These are phyloP conservation scores for Bugulina stolonifera DNA, from an alignment of 2,888 invertebrate species.

Conservation along the genomic window DNA sequence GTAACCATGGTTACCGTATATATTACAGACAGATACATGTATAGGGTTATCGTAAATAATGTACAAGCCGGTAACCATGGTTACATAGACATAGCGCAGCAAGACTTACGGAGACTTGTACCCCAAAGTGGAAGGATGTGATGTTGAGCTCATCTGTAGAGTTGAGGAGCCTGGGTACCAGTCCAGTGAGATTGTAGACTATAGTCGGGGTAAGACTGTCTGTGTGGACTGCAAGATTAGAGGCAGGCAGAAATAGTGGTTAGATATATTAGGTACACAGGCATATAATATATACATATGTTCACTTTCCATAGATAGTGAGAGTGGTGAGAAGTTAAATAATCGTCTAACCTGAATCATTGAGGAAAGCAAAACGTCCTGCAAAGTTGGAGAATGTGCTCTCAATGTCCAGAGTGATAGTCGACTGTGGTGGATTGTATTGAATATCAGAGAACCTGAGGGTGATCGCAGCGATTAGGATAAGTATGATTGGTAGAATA, in stretches of 20 bases:
- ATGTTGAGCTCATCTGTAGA: neutral
- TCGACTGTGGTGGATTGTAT: slow-evolving; percentile 14
- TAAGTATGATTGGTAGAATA: neutral
- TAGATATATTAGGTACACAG: no score
- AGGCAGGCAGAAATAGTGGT: no score
- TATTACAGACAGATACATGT: no score
- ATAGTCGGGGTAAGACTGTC: no score
- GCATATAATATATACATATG: no score
- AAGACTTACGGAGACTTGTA: neutral
- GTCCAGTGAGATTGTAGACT: neutral
- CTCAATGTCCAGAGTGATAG: neutral
- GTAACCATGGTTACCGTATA: no score
- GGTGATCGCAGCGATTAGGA: neutral
- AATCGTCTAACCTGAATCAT: neutral
- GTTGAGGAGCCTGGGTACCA: neutral
- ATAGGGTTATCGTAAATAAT: no score
- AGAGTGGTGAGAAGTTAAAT: no score
- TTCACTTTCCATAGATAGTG: no score
- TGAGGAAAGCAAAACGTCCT: neutral
- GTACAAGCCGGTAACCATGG: no score
- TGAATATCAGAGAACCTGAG: neutral
- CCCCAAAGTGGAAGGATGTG: neutral
- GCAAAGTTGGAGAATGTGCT: neutral
- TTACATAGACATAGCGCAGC: no score
- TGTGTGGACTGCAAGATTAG: no score